These are phyloP conservation scores for Catocala fraxini DNA, from an alignment of 2,888 invertebrate species.

Conservation along the genomic window DNA sequence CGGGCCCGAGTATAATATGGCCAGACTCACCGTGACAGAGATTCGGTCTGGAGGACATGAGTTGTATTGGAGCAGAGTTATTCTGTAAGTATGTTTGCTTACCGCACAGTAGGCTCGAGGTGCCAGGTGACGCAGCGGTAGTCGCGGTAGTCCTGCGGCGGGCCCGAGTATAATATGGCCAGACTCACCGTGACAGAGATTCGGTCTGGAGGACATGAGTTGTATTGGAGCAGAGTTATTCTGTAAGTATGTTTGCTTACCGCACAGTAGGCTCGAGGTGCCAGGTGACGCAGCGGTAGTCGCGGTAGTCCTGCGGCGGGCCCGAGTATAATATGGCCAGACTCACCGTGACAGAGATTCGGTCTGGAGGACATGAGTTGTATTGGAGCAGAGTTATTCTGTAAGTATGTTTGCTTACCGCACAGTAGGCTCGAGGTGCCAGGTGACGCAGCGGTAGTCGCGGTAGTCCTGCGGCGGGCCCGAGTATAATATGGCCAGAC, in stretches of 20 bases:
- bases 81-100: constrained; percentile 28
- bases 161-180: constrained; percentile 60
- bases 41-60: no score
- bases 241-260: constrained; percentile 59
- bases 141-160: constrained; percentile 94
- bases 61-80: no score
- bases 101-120: constrained; percentile 96
- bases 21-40: no score
- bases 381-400: no score
- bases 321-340: not conserved
- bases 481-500: not conserved
- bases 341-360: no score
- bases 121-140: constrained; percentile 99
- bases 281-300: constrained; percentile 98
- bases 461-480: constrained; percentile 94
- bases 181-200: no score
- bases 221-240: no score
- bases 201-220: no score
- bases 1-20: constrained; percentile 61
- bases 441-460: constrained; percentile 96
- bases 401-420: constrained; percentile 76
- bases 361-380: no score
- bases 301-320: constrained; percentile 94
- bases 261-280: constrained; percentile 97
- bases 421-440: constrained; percentile 98